Conservation (phyloP, 2,888 invertebrate genomes). For the Cephus pulcher region DNA sequence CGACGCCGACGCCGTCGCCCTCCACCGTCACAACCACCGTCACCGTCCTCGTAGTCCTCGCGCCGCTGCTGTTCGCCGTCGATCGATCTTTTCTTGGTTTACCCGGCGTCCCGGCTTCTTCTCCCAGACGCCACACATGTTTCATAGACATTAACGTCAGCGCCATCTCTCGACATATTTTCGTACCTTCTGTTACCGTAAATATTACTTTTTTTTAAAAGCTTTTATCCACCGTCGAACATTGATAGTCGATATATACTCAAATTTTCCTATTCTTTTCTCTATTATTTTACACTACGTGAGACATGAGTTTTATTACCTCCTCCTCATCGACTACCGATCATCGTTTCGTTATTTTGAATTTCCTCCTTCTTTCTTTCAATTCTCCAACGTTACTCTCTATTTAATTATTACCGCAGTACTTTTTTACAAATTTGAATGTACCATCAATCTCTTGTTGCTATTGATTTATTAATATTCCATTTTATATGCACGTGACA, state of each 20-base stretch:
- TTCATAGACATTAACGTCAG: neutral
- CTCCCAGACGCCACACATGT: neutral
- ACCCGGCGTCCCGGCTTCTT: conserved; percentile 1
- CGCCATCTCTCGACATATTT: neutral
- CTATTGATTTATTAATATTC: neutral
- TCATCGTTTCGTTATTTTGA: neutral
- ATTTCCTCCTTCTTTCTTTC: neutral
- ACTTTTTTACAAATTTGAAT: neutral
- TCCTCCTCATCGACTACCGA: neutral
- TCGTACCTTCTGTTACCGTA: neutral
- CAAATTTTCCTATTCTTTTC: neutral
- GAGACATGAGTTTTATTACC: neutral
- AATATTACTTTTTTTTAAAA: neutral
- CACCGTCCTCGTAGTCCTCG: conserved; percentile 2
- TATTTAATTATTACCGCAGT: neutral
- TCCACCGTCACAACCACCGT: neutral
- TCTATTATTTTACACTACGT: neutral
- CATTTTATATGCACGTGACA: neutral
- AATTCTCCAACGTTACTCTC: neutral
- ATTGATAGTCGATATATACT: neutral
- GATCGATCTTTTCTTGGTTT: conserved; percentile 22
- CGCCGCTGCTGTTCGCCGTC: conserved; percentile 2
- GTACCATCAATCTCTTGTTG: neutral
- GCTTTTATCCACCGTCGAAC: neutral
- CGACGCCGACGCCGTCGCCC: conserved; percentile 69